Conservation (phyloP, 2,888 invertebrate genomes). For the Leptinotarsa peninsularis region DNA sequence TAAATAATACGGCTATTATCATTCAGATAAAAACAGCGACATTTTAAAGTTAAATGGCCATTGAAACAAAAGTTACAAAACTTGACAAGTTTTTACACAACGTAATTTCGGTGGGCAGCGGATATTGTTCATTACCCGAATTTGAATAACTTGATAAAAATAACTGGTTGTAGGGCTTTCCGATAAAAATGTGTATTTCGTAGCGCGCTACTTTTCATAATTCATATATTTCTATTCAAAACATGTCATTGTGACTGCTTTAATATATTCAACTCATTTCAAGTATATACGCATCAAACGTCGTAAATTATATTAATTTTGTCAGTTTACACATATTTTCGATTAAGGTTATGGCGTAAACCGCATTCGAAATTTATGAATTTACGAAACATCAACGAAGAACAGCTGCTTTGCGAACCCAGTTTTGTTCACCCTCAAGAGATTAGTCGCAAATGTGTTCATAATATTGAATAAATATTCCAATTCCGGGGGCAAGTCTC, state of each 20-base stretch:
- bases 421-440: slow-evolving; percentile 37
- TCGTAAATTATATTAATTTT: slow-evolving; percentile 31
- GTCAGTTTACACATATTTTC: slow-evolving; percentile 28
- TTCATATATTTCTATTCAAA: slow-evolving; percentile 55
- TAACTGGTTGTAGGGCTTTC: slow-evolving; percentile 21
- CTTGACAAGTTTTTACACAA: slow-evolving; percentile 3
- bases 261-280: slow-evolving; percentile 45
- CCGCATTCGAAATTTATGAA: slow-evolving; percentile 16
- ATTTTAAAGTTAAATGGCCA: slow-evolving; percentile 50
- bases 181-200: slow-evolving; percentile 40
- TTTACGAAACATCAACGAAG: slow-evolving; percentile 9
- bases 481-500: slow-evolving; percentile 54
- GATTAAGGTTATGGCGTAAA: slow-evolving; percentile 22
- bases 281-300: slow-evolving; percentile 5
- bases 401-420: slow-evolving; percentile 37
- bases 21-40: slow-evolving; percentile 48
- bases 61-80: slow-evolving; percentile 36
- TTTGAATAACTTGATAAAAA: slow-evolving; percentile 48
- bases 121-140: slow-evolving; percentile 44
- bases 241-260: slow-evolving; percentile 43
- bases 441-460: slow-evolving; percentile 52
- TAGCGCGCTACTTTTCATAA: slow-evolving; percentile 55
- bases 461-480: slow-evolving; percentile 62
- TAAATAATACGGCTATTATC: slow-evolving; percentile 50
- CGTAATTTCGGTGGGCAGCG: slow-evolving; percentile 26